A percentile compares a stretch with the other conserved stretches of the same genome.
These are phyloP conservation scores for Galerucella pusilla DNA, from an alignment of 2,888 invertebrate species.

Conservation along the genomic window DNA sequence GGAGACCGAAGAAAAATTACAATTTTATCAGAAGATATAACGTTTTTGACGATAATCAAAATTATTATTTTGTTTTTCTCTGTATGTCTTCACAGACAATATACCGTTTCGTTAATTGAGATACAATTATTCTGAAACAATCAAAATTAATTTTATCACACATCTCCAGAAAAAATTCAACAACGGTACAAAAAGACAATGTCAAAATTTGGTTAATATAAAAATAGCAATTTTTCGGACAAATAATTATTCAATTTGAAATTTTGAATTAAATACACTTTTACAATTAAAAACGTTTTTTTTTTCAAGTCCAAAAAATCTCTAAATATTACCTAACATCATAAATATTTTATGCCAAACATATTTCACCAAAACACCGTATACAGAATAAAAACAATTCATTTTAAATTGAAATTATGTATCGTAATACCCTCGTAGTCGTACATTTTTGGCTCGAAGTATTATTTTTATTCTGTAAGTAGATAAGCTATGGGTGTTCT, in stretches of 20 bases:
- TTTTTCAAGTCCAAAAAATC: slow-evolving; percentile 7
- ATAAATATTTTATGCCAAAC: slow-evolving; percentile 2
- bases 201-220: slow-evolving; percentile 50
- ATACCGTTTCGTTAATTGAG: background rate
- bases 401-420: background rate
- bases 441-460: background rate
- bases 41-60: too few relatives aligned
- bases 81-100: slow-evolving; percentile 6
- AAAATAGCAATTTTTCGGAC: slow-evolving; percentile 55
- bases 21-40: background rate
- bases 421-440: background rate
- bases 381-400: background rate
- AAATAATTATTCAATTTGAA: slow-evolving; percentile 21
- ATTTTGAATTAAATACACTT: background rate
- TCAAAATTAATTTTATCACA: slow-evolving; percentile 60
- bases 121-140: slow-evolving; percentile 54
- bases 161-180: slow-evolving; percentile 61
- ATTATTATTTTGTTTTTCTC: background rate
- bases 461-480: too few relatives aligned
- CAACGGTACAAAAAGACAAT: slow-evolving; percentile 53
- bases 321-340: slow-evolving; percentile 11
- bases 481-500: too few relatives aligned
- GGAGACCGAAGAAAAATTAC: background rate
- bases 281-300: background rate
- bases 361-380: background rate